These are phyloP conservation scores for Trichopoda pennipes DNA, from an alignment of 2,888 invertebrate species.

Conservation along the genomic window DNA sequence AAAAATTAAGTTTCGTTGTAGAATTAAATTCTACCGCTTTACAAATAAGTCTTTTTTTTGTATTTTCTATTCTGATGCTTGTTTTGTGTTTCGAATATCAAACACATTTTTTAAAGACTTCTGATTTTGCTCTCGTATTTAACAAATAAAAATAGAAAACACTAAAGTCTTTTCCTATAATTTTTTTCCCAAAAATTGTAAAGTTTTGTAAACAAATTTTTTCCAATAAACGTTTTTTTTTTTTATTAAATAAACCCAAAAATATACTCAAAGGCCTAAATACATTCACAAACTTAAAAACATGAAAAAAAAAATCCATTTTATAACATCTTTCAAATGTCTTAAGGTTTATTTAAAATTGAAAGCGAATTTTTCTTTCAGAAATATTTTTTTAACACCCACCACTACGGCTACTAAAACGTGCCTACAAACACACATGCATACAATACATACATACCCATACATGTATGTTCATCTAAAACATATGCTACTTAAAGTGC, in stretches of 20 bases:
- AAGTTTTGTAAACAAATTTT: slow-evolving; percentile 62
- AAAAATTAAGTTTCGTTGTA: too few relatives aligned
- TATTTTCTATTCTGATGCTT: too few relatives aligned
- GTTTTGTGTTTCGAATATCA: too few relatives aligned
- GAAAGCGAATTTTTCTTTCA: slow-evolving; percentile 50
- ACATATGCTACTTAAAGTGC: slow-evolving; percentile 31
- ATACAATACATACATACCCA: slow-evolving; percentile 1
- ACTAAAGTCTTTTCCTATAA: slow-evolving; percentile 40
- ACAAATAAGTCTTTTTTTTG: too few relatives aligned
- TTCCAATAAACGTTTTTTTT: slow-evolving; percentile 60
- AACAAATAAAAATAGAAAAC: slow-evolving; percentile 4
- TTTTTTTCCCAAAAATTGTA: slow-evolving; percentile 22
- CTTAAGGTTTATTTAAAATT: slow-evolving; percentile 57
- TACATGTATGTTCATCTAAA: background rate
- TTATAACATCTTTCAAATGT: slow-evolving; percentile 55
- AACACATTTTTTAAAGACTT: background rate
- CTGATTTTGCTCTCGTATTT: background rate
- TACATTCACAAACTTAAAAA: slow-evolving; percentile 20
- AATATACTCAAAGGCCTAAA: background rate
- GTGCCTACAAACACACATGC: slow-evolving; percentile 15
- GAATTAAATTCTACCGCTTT: too few relatives aligned
- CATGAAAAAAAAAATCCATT: background rate
- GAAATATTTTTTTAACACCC: slow-evolving; percentile 51
- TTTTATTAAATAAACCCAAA: slow-evolving; percentile 32
- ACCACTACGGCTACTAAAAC: slow-evolving; percentile 54